Conservation (phyloP, 1,140 invertebrate species). For the Drosophila nasuta region DNA sequence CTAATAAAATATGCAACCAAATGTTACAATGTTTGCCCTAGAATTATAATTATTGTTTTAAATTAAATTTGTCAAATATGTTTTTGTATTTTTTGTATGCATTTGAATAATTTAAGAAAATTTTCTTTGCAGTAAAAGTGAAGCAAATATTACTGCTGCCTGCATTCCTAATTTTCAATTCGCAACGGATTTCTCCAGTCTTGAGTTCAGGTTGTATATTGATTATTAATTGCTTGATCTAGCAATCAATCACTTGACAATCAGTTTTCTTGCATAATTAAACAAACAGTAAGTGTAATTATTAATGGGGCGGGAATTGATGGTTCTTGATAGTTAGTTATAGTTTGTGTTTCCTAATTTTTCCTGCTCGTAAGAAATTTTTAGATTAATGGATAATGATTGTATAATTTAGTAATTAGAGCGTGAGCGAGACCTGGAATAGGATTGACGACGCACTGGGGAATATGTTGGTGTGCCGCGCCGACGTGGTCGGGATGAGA, state of each 20-base stretch:
- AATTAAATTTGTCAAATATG: slow-evolving; percentile 50
- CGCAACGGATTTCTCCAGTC: slow-evolving; percentile 23
- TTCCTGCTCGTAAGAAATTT: slow-evolving; percentile 77
- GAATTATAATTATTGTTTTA: slow-evolving; percentile 44
- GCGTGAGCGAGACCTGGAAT: slow-evolving; percentile 90
- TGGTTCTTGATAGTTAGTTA: slow-evolving; percentile 54
- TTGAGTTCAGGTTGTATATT: slow-evolving; percentile 28
- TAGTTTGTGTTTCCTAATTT: slow-evolving; percentile 68
- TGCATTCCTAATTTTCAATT: slow-evolving; percentile 30
- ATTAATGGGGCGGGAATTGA: slow-evolving; percentile 22
- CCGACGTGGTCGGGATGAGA: slow-evolving; percentile 92
- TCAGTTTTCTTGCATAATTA: slow-evolving; percentile 45
- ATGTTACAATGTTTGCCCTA: slow-evolving; percentile 47
- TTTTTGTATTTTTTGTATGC: slow-evolving; percentile 35
- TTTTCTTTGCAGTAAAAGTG: slow-evolving; percentile 19
- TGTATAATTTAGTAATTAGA: slow-evolving; percentile 85
- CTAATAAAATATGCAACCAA: slow-evolving; percentile 60
- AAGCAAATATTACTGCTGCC: slow-evolving; percentile 48
- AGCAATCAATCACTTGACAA: slow-evolving; percentile 19
- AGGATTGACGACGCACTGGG: slow-evolving; percentile 92
- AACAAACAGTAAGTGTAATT: slow-evolving; percentile 36
- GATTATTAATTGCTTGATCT: slow-evolving; percentile 24
- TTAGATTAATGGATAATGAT: slow-evolving; percentile 76
- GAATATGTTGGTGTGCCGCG: slow-evolving; percentile 92
- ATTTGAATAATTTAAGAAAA: slow-evolving; percentile 46